Evolutionary conservation across 2,113 vertebrate genomes (phyloP).

Genomic region (Mobula hypostoma): DNA sequence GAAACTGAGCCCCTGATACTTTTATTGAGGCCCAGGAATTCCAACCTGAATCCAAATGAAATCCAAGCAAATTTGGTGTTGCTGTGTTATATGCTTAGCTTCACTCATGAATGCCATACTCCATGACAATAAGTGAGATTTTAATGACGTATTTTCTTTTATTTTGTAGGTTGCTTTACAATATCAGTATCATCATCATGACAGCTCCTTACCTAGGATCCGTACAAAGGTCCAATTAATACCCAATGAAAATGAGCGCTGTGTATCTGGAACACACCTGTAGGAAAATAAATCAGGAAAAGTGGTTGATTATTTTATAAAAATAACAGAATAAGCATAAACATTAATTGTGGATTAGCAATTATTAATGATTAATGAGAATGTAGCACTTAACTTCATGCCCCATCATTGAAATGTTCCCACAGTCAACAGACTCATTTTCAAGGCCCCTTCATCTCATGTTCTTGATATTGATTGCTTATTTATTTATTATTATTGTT

Average conservation of each 20-base stretch:
- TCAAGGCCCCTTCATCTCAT: no score
- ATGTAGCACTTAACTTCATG: no score
- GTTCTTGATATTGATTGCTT: no score
- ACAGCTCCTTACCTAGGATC: constrained; percentile 51
- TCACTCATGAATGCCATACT: background rate
- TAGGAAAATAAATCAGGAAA: constrained; percentile 40
- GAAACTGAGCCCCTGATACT: background rate
- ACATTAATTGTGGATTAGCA: no score
- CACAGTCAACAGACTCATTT: no score
- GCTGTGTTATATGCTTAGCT: background rate
- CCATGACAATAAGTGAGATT: background rate
- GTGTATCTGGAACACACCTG: constrained; percentile 59
- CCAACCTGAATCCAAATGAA: background rate
- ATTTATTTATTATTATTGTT: no score
- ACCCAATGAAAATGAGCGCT: constrained; percentile 59
- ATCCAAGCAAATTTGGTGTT: background rate
- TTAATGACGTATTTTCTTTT: background rate
- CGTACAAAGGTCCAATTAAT: constrained; percentile 56
- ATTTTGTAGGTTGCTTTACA: background rate
- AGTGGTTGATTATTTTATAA: background rate
- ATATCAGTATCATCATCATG: background rate
- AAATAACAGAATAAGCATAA: background rate
- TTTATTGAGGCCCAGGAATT: background rate
- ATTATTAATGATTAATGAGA: background rate
- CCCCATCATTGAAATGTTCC: no score